These are phyloP conservation scores for Crocallis elinguaria DNA, from an alignment of 2,888 invertebrate species.

Conservation along the genomic window DNA sequence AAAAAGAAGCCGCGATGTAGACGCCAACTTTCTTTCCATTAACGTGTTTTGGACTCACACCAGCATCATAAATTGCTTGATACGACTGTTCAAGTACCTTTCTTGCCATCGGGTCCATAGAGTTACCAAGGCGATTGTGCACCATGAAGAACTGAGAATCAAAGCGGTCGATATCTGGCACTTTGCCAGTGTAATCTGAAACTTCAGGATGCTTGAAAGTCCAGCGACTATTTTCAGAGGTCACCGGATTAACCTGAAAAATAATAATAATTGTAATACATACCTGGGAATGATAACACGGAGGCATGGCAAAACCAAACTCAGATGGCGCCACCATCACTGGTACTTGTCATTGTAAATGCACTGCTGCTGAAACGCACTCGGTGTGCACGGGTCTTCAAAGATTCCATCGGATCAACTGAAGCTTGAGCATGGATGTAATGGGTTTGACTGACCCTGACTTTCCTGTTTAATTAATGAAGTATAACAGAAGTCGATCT, in stretches of 20 bases:
- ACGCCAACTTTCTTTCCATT: conserved; percentile 83
- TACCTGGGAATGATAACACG: neutral
- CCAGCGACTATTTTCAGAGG: conserved; percentile 79
- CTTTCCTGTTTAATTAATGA: no score
- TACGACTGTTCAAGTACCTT: conserved; percentile 89
- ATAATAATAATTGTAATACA: neutral
- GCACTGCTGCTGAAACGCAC: no score
- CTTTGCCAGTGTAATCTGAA: conserved; percentile 86
- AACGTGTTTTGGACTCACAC: conserved; percentile 82
- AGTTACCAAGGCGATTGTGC: conserved; percentile 84
- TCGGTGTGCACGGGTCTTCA: no score
- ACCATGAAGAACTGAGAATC: conserved; percentile 90
- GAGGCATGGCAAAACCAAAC: no score
- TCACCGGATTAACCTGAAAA: conserved; percentile 34
- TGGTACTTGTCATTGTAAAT: no score
- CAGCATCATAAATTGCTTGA: conserved; percentile 90
- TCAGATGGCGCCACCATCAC: no score
- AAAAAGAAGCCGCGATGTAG: conserved; percentile 75
- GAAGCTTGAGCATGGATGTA: no score
- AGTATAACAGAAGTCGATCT: no score
- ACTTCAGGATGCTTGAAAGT: conserved; percentile 66
- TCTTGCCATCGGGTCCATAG: conserved; percentile 83
- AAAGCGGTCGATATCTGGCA: conserved; percentile 85
- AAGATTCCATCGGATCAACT: no score
- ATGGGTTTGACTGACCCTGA: no score